Percentiles rank a stretch among this genome's conserved stretches.
Evolutionary conservation across 2,797 vertebrate genomes (phyloP).

Genomic region (Sitta carolinensis): DNA sequence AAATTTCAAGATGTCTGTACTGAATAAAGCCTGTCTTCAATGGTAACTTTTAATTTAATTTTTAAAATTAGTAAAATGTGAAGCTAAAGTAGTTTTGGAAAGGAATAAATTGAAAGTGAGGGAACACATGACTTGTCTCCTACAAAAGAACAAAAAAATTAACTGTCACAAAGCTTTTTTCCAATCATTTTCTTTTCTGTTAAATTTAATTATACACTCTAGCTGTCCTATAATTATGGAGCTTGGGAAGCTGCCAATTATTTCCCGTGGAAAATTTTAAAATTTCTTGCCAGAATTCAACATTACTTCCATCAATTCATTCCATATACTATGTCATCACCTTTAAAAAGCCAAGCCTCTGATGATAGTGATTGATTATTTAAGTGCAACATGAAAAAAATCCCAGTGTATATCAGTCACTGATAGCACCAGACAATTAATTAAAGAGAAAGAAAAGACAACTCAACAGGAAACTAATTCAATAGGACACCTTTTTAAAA

Average conservation of each 20-base stretch:
- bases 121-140: slow-evolving; percentile 36
- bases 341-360: not conserved
- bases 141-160: slow-evolving; percentile 45
- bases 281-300: slow-evolving; percentile 51
- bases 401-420: not conserved
- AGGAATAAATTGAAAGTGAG: slow-evolving; percentile 10
- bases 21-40: slow-evolving; percentile 49
- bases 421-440: not conserved
- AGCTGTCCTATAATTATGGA: slow-evolving; percentile 71
- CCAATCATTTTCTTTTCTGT: slow-evolving; percentile 64
- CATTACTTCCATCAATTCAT: not conserved
- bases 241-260: slow-evolving; percentile 73
- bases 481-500: not conserved
- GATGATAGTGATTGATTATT: not conserved
- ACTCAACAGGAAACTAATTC: not conserved
- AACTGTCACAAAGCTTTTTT: slow-evolving; percentile 66
- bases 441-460: not conserved
- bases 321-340: not conserved
- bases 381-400: not conserved
- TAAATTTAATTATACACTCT: slow-evolving; percentile 74
- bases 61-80: slow-evolving; percentile 37
- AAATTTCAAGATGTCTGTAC: slow-evolving; percentile 23
- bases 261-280: slow-evolving; percentile 59
- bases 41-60: slow-evolving; percentile 62
- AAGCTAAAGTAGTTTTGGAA: slow-evolving; percentile 43